Base-by-base conservation (phyloP, 2,113 vertebrate genomes). In the Hippocampus abdominalis region DNA sequence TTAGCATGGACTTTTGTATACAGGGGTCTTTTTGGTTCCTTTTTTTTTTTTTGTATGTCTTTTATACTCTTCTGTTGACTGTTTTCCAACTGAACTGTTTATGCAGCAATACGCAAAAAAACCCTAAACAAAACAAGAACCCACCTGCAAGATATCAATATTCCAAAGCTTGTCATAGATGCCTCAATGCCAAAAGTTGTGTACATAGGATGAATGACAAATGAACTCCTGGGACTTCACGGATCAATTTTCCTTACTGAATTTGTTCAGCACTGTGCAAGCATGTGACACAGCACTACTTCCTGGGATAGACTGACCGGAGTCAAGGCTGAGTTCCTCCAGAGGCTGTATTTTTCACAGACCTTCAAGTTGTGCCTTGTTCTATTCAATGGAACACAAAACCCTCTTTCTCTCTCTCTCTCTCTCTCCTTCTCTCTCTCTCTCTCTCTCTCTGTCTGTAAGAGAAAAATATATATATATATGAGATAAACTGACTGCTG, bases 351-450 rank as follows among this genome's bases (percentile, higher is more conserved):
- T 94, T 93, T 88, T 18, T 93, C 93, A 93, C 95, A 95, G 94
- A 95, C 93, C 94, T 95, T 92, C 93, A 95, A 95, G 94, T 95
- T 96, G 96, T 98, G 96, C 97, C 97, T 99, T 98, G 90, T 96
- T 96, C 96, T 98, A 98, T 98, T 96, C 96, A 99, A 98, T 95
- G 94, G 92, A 94, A 95, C 93, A 94, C 93, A 94, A 46, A 63
- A 46, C n/a, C 8, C 62, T 46, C 63, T 46, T 25, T 46, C 63
- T 27, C n/a, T 44, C 11, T 46, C 42, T 46, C 15, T 46, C 63
- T 27, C n/a, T 44, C 42, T 44, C 10, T 11, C 21, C 8, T 40
- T 46, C 40, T 46, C 15, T 46, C 63, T 27, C 13, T 44, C 42
- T 44, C 20, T 12, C 15, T 8, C 51, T n/a, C 16, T 27, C 56